A percentile compares a stretch with the other conserved stretches of the same genome.
These are phyloP conservation scores for Eulemur rufifrons DNA, from an alignment of 2,113 vertebrate species.

Conservation along the genomic window DNA sequence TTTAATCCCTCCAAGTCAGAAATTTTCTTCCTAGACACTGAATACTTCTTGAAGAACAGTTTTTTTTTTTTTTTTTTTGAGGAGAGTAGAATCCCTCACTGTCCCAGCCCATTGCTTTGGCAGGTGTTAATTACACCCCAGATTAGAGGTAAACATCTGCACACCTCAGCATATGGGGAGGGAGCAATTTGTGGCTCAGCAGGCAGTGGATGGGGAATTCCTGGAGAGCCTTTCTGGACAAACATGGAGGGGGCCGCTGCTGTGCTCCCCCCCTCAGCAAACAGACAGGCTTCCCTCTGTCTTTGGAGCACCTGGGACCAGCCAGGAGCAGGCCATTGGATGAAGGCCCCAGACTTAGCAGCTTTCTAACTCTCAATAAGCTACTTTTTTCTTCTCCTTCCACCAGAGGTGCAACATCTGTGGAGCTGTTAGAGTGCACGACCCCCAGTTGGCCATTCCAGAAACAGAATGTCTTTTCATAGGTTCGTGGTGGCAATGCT, in stretches of 20 bases:
- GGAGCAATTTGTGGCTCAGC: background rate
- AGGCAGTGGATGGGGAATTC: background rate
- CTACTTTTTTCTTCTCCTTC: background rate
- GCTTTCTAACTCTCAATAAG: background rate
- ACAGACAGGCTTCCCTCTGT: background rate
- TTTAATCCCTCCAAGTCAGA: background rate
- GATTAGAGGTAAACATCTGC: constrained; percentile 16
- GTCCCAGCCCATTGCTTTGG: background rate
- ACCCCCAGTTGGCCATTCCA: rapidly evolving
- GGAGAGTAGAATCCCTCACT: background rate
- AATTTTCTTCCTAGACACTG: background rate
- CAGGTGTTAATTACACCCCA: constrained; percentile 6
- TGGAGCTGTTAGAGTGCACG: rapidly evolving
- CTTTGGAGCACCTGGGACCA: background rate
- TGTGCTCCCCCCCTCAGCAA: background rate
- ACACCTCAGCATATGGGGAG: background rate
- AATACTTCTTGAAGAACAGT: background rate
- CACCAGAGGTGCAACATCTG: background rate
- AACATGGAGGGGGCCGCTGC: rapidly evolving
- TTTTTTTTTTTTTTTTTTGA: background rate
- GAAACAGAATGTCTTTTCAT: background rate
- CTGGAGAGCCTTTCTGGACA: background rate
- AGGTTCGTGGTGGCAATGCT: too few relatives aligned
- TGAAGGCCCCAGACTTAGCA: background rate
- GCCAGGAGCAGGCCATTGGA: background rate